Conservation (phyloP, 1,140 invertebrate genomes). For the Streblospio benedicti region DNA sequence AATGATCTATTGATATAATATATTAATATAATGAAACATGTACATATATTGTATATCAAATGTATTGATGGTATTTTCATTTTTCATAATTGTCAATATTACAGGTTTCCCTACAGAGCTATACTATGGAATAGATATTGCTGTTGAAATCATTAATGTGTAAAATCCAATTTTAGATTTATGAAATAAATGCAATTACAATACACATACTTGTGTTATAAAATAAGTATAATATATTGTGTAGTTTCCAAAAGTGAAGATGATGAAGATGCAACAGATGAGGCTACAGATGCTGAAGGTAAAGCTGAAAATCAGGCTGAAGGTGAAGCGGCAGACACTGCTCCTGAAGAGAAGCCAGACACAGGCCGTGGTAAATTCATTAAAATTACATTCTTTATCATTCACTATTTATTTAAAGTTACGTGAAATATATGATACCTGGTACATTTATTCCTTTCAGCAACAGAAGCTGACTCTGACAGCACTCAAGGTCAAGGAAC, state of each 20-base stretch:
- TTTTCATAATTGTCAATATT: no score
- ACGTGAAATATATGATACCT: neutral
- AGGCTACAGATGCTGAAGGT: conserved; percentile 28
- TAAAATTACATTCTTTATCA: neutral
- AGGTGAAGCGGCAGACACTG: conserved; percentile 32
- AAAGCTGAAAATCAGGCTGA: conserved; percentile 31
- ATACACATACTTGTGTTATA: neutral
- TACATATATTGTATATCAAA: no score
- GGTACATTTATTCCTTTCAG: neutral
- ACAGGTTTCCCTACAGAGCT: no score
- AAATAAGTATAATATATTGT: neutral
- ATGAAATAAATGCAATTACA: neutral
- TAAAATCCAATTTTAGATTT: neutral
- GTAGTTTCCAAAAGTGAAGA: conserved; percentile 19
- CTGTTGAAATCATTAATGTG: neutral
- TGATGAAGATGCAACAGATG: conserved; percentile 35
- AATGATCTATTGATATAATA: no score
- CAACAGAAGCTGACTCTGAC: neutral
- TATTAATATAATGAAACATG: no score
- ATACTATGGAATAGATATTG: neutral
- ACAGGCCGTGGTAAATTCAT: conserved; percentile 24
- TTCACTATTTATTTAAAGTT: neutral
- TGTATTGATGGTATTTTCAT: no score
- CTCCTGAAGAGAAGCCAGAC: conserved; percentile 36
- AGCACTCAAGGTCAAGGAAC: neutral